Evolutionary conservation across 2,113 vertebrate genomes (phyloP), one percentile per base, ranked within the genome.

Genomic region (Heterocephalus glaber): DNA sequence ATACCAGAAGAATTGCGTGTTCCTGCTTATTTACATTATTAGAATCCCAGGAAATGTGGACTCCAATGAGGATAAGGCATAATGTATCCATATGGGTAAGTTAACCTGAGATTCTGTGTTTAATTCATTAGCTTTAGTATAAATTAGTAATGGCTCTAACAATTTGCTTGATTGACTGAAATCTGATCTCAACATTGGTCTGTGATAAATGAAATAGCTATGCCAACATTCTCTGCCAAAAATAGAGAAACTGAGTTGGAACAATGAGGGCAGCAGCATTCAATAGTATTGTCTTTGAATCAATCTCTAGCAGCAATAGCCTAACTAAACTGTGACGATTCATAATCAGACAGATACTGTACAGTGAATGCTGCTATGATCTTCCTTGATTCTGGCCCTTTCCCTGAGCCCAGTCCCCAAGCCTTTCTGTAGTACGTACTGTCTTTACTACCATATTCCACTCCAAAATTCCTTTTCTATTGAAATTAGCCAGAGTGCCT

Each of bases 91-190:
- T 38, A 63, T 20, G 41, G 12, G 49, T 56, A 63, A 41, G 8
- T 30, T 68, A 66, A 49, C 7, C 52, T 76, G n/a, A 77, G 44
- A 84, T 20, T 83, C 66, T 84, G 30, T 66, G 56, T 86, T 82
- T 60, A 60, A 66, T 81, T 24, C 35, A n/a, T 84, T 79, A 41
- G 26, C 60, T 82, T 96, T n/a, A 7, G 30, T 65, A 56, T 19
- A 38, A 77, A 41, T 47, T 77, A 76, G 49, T 26, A 84, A 56
- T 74, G 35, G 41, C 28, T 95, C 38, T 81, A 77, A 74, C 26
- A 56, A 47, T 87, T 88, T 66, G 41, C 56, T 87, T 54, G 44
- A 83, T 58, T 72, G 88, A 74, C 81, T 92, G 26, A 89, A 87
- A 94, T 66, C 84, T 92, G 77, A 49, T 54, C 63, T 72, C 80